Percentiles rank a stretch among this genome's conserved stretches.
phyloP scores from a whole-genome alignment of 2,113 vertebrate genomes.

The Agapornis roseicollis region DNA sequence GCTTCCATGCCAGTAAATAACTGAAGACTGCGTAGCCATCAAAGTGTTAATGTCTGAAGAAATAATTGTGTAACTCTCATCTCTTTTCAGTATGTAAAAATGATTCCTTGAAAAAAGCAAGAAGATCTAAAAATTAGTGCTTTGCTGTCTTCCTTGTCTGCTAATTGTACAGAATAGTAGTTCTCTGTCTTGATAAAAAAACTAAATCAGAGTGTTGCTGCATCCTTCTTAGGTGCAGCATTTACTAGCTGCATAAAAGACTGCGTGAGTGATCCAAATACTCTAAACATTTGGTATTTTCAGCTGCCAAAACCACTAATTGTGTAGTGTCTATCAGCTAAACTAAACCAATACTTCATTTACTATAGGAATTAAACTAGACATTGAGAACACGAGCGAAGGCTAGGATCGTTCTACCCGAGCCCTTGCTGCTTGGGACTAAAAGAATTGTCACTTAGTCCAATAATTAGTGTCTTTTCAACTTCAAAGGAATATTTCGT shows the following conservation, averaged over 20 bases:
- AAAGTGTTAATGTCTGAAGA: not conserved
- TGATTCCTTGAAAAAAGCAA: not conserved
- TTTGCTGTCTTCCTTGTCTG: not conserved
- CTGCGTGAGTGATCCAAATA: not conserved
- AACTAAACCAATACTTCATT: not conserved
- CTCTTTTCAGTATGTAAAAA: not conserved
- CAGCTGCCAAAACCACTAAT: not conserved
- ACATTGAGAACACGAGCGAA: not conserved
- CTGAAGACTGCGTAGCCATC: not conserved
- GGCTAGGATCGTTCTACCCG: not conserved
- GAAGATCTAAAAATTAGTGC: not conserved
- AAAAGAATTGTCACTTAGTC: not conserved
- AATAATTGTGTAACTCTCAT: not conserved
- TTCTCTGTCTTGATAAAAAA: not conserved
- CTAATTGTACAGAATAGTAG: not conserved
- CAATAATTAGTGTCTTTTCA: not conserved
- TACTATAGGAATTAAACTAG: not conserved
- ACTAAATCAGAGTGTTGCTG: not conserved
- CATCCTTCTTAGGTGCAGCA: not conserved
- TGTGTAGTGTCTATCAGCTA: not conserved
- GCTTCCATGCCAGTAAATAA: not conserved
- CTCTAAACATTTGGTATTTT: not conserved
- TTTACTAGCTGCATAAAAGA: not conserved
- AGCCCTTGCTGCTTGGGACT: not conserved
- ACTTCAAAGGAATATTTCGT: slow-evolving; percentile 28